Evolutionary conservation across 2,797 vertebrate genomes (phyloP).

Genomic region (Molothrus aeneus): DNA sequence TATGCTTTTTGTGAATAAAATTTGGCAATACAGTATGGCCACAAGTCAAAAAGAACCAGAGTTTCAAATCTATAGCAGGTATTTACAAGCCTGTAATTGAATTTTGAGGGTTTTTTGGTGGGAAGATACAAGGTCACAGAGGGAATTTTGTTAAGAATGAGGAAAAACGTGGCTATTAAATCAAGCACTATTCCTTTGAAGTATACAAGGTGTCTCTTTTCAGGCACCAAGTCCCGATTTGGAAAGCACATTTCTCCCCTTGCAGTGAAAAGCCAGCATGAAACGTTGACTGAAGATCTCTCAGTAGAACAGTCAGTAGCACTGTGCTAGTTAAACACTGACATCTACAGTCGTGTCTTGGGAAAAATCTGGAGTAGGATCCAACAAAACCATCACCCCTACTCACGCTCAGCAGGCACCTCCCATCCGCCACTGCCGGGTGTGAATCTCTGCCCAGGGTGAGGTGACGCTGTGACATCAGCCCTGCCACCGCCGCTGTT

Average conservation of each 20-base stretch:
- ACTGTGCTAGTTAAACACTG: conserved; percentile 74
- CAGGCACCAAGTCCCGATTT: conserved; percentile 44
- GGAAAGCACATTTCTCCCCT: conserved; percentile 54
- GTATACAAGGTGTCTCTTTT: neutral
- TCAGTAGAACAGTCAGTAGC: neutral
- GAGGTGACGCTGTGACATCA: neutral
- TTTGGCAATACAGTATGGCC: neutral
- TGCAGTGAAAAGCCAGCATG: conserved; percentile 56
- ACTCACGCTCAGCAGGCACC: rapidly evolving
- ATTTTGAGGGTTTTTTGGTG: neutral
- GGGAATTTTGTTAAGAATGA: neutral
- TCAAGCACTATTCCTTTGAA: conserved; percentile 49
- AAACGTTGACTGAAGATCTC: conserved; percentile 40
- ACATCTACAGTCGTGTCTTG: conserved; percentile 75
- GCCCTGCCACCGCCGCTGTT: neutral
- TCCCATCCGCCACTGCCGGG: too few species aligned
- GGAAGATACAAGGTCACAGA: neutral
- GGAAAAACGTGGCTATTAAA: neutral
- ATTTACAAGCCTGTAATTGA: neutral
- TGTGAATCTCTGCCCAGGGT: neutral
- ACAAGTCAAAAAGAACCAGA: neutral
- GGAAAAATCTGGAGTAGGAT: conserved; percentile 2
- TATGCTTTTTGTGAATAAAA: neutral
- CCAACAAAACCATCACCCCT: neutral
- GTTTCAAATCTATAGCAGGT: neutral